Evolutionary conservation across 2,113 vertebrate genomes (phyloP).

Genomic region (Xyrauchen texanus): DNA sequence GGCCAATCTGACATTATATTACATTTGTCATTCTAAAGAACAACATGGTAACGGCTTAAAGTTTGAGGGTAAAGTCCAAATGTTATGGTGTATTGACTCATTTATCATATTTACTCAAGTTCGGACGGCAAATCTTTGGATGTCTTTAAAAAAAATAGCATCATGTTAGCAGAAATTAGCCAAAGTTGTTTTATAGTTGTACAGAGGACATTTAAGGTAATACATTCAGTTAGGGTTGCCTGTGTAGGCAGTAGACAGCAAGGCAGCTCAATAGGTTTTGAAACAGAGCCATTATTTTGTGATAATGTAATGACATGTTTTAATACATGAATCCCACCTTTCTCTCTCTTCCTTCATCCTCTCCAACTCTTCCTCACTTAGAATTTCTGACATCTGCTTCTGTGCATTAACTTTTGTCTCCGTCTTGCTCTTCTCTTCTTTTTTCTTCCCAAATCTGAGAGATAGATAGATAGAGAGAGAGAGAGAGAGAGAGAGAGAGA

Average conservation of each 20-base stretch:
- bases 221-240: too few species aligned
- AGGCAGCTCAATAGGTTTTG: neutral
- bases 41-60: too few species aligned
- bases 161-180: too few species aligned
- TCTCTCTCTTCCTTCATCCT: conserved; percentile 80
- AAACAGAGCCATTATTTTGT: neutral
- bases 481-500: conserved; percentile 10
- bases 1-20: too few species aligned
- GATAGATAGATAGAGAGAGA: conserved; percentile 29
- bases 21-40: too few species aligned
- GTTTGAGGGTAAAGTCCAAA: too few species aligned
- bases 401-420: conserved; percentile 75
- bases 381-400: conserved; percentile 73
- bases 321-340: conserved; percentile 51
- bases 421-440: conserved; percentile 84
- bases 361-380: conserved; percentile 84
- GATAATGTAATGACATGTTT: neutral
- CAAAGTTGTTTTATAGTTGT: too few species aligned
- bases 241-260: neutral
- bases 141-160: too few species aligned
- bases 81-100: too few species aligned
- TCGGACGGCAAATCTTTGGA: too few species aligned
- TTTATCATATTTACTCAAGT: too few species aligned
- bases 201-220: too few species aligned
- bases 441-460: conserved; percentile 92